Evolutionary conservation across 2,113 vertebrate species (phyloP).

Genomic region (Myanophis thanlyinensis): DNA sequence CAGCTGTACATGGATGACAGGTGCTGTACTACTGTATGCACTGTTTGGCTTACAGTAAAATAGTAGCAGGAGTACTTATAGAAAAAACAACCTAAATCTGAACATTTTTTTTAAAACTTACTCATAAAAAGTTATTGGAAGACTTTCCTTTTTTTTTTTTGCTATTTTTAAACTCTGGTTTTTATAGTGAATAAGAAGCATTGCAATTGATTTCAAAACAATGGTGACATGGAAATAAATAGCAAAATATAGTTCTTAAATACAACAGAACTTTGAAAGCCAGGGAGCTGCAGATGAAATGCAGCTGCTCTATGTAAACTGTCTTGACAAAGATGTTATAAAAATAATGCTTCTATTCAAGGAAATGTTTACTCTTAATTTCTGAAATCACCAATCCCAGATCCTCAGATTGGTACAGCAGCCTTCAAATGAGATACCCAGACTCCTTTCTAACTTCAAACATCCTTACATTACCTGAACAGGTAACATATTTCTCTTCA

Average conservation of each 20-base stretch:
- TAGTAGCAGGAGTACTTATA: not conserved
- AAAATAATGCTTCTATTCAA: conserved; percentile 13
- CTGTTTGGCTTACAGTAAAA: not conserved
- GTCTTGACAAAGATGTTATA: conserved; percentile 11
- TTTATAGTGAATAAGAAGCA: conserved; percentile 27
- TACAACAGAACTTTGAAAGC: not conserved
- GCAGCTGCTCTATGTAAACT: conserved; percentile 39
- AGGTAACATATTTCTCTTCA: conserved; percentile 9
- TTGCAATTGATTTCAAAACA: not conserved
- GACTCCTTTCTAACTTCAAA: not conserved
- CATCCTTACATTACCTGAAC: conserved; percentile 1
- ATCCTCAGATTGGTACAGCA: conserved; percentile 22
- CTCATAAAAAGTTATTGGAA: not conserved
- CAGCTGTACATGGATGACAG: not conserved
- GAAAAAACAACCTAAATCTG: conserved; percentile 25
- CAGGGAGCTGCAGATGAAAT: not conserved
- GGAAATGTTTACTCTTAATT: not conserved
- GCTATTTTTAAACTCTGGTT: not conserved
- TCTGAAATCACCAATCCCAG: conserved; percentile 17
- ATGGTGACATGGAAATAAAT: not conserved
- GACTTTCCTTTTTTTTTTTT: not conserved
- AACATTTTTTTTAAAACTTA: not conserved
- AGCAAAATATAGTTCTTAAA: fast-evolving
- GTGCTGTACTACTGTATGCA: not conserved
- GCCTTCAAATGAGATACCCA: conserved; percentile 4